Evolutionary conservation across 2,888 invertebrate species (phyloP), one percentile per base, ranked within the genome.

Genomic region (Torymus aiolomorphi): DNA sequence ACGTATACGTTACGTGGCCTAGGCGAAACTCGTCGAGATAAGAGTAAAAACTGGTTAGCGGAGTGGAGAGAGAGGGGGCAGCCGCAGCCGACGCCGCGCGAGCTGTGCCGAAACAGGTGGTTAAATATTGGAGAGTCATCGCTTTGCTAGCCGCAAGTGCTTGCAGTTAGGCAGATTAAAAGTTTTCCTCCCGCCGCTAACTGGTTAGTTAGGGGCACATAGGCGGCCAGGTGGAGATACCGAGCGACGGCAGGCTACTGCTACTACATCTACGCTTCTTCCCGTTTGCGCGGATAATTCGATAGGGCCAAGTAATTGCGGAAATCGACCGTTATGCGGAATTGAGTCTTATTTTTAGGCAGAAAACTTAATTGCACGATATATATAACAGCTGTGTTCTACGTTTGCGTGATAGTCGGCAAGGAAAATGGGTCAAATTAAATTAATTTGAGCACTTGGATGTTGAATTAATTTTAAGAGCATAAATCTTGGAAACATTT

Each of bases 111-210:
- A 52, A 77, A 63, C 71, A 51, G 71, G 57, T 71, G 71, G 65
- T 71, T 63, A 65, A 71, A 63, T 71, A 65, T 63, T 63, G 24
- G 49, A 16, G 70, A 56, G 51, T 61, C 62, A 56, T 70, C 56
- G 62, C n/a, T 51, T 54, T n/a, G 31, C 59, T 31, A 51, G 18
- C 49, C 3, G n/a, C 59, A 31, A 66, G 59, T 24, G 14, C 49
- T 51, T 57, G 11, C 20, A 74, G 76, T 76, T 54, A 54, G 62
- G 16, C 42, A n/a, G 76, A 76, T 67, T 76, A 76, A 76, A 76
- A 76, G 75, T 76, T 76, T 57, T 13, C 49, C 65, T 8, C 10
- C 16, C 63, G 24, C 20, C 18, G 18, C n/a, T 57, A 74, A 74
- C 49, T 66, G 56, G 57, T 66, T 74, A 74, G 63, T 63, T 73